Conservation (phyloP, 2,113 vertebrate species). For the Clarias magur region DNA sequence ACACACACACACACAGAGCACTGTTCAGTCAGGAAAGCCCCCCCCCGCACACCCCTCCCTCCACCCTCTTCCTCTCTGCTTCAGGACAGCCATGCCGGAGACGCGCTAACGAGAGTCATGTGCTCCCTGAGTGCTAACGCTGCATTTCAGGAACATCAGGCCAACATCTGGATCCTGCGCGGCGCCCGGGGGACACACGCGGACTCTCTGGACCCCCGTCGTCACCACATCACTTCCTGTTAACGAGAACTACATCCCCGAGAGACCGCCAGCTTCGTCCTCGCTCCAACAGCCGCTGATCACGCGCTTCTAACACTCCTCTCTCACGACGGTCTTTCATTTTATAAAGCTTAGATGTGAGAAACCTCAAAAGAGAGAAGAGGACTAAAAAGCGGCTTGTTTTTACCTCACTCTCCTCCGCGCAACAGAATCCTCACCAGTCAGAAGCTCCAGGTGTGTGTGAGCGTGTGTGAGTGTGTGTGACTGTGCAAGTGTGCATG, state of each 20-base stretch:
- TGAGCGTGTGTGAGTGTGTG: background rate
- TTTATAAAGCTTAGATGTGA: background rate
- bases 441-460: background rate
- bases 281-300: background rate
- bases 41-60: conserved; percentile 27
- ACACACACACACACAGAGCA: conserved; percentile 59
- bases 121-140: conserved; percentile 15
- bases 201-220: background rate
- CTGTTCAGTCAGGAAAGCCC: conserved; percentile 49
- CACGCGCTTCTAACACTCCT: background rate
- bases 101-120: conserved; percentile 40
- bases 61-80: conserved; percentile 37
- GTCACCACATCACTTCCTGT: conserved; percentile 27
- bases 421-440: background rate
- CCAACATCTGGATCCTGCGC: conserved; percentile 42
- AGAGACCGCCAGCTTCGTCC: background rate
- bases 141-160: conserved; percentile 12
- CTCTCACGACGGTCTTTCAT: background rate
- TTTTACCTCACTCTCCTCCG: conserved; percentile 35
- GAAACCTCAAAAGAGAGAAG: background rate
- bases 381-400: background rate
- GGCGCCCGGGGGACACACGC: background rate
- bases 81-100: conserved; percentile 18
- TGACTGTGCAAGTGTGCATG: too few species aligned
- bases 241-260: background rate